A percentile compares a stretch with the other conserved stretches of the same genome.
These are phyloP conservation scores for Andrena minutula DNA, from an alignment of 2,888 invertebrate species.

Conservation along the genomic window DNA sequence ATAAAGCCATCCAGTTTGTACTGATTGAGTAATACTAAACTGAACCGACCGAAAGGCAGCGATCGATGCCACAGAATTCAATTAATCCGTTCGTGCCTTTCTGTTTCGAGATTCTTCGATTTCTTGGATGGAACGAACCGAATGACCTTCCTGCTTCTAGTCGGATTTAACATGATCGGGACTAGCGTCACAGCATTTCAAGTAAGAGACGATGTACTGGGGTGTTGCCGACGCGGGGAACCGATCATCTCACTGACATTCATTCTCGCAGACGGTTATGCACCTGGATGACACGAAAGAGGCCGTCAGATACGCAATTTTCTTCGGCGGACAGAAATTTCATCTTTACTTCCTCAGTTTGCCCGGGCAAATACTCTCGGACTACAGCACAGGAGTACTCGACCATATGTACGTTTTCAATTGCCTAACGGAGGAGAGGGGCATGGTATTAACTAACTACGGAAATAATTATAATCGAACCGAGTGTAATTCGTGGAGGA, in stretches of 20 bases:
- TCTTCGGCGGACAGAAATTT: slow-evolving; percentile 5
- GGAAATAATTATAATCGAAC: not conserved
- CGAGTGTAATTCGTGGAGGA: not conserved
- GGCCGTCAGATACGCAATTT: not conserved
- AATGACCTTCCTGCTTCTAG: slow-evolving; percentile 4
- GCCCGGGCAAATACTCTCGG: slow-evolving; percentile 29
- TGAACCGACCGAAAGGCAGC: not conserved
- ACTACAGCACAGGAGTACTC: not conserved
- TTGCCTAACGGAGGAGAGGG: too few species aligned
- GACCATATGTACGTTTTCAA: not conserved
- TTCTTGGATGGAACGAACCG: not conserved
- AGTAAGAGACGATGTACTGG: not conserved
- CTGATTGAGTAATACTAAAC: not conserved
- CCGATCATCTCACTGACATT: not conserved
- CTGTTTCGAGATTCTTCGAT: slow-evolving; percentile 23
- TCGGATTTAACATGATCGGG: slow-evolving; percentile 28
- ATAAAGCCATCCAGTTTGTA: slow-evolving; percentile 42
- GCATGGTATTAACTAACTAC: too few species aligned
- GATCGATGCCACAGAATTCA: too few species aligned
- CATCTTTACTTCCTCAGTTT: slow-evolving; percentile 23
- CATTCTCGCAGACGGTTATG: not conserved
- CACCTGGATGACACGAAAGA: not conserved
- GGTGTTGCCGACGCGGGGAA: not conserved
- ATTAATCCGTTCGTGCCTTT: not conserved
- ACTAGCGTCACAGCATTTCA: slow-evolving; percentile 32